phyloP scores from a whole-genome alignment of 2,113 vertebrate species.

The Pardalotus punctatus region DNA sequence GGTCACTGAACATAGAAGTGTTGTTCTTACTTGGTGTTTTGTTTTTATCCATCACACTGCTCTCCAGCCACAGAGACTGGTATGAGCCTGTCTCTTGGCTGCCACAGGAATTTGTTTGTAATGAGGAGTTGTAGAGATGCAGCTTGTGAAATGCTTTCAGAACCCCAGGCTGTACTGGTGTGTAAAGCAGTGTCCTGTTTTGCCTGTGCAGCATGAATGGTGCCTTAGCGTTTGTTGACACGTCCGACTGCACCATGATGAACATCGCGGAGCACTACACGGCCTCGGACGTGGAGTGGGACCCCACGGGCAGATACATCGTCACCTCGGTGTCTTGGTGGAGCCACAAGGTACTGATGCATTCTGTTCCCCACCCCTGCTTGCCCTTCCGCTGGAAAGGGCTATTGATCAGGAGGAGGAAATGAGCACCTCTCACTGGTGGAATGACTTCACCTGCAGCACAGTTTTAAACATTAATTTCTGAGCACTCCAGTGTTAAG shows the following conservation, averaged over 20 bases:
- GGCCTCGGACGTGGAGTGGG: slow-evolving; percentile 97
- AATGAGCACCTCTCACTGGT: not conserved
- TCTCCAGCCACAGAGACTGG: not conserved
- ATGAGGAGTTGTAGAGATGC: not conserved
- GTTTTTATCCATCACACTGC: fast-evolving
- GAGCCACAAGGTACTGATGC: slow-evolving; percentile 89
- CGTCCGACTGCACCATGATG: slow-evolving; percentile 98
- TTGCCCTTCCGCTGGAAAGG: not conserved
- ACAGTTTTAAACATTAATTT: not conserved
- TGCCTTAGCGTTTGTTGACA: slow-evolving; percentile 95
- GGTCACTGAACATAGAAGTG: not conserved
- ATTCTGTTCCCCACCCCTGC: not conserved
- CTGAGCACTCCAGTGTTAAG: not conserved
- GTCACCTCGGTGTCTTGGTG: slow-evolving; percentile 98
- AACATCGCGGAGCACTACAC: slow-evolving; percentile 98
- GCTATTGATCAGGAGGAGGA: not conserved
- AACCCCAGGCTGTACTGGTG: not conserved
- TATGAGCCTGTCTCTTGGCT: not conserved
- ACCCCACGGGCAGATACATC: slow-evolving; percentile 92
- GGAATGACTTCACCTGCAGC: not conserved
- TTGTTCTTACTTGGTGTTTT: not conserved
- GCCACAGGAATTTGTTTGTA: not conserved
- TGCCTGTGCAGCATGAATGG: slow-evolving; percentile 89
- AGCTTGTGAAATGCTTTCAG: not conserved
- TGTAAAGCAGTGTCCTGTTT: not conserved